Conservation (phyloP, 2,888 invertebrate species). For the Lasius platythorax region DNA sequence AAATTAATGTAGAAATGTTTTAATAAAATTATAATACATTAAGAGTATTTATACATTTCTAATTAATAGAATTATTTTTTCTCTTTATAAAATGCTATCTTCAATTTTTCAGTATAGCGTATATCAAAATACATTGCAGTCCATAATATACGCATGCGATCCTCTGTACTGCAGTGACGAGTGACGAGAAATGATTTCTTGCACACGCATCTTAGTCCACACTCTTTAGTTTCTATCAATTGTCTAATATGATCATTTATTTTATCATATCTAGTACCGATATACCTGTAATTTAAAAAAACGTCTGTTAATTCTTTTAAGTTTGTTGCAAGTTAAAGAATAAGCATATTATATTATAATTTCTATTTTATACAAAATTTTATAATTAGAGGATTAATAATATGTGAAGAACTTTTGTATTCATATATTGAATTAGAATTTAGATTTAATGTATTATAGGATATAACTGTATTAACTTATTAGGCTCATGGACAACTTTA, state of each 20-base stretch:
- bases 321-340: too few species aligned
- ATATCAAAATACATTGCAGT: not conserved
- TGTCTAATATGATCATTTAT: not conserved
- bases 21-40: not conserved
- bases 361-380: too few species aligned
- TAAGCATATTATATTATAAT: too few species aligned
- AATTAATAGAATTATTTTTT: not conserved
- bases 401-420: too few species aligned
- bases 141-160: not conserved
- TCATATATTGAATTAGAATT: too few species aligned
- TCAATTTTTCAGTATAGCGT: not conserved
- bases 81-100: not conserved
- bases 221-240: not conserved
- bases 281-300: too few species aligned
- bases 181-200: not conserved
- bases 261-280: too few species aligned
- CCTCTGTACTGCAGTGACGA: not conserved
- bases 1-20: not conserved
- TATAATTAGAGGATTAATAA: too few species aligned
- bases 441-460: too few species aligned
- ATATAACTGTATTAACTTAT: too few species aligned
- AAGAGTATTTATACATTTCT: not conserved
- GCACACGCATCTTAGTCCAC: not conserved
- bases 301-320: not conserved
- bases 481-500: too few species aligned